Base-by-base conservation (phyloP, 2,113 vertebrate genomes). In the Alosa alosa region DNA sequence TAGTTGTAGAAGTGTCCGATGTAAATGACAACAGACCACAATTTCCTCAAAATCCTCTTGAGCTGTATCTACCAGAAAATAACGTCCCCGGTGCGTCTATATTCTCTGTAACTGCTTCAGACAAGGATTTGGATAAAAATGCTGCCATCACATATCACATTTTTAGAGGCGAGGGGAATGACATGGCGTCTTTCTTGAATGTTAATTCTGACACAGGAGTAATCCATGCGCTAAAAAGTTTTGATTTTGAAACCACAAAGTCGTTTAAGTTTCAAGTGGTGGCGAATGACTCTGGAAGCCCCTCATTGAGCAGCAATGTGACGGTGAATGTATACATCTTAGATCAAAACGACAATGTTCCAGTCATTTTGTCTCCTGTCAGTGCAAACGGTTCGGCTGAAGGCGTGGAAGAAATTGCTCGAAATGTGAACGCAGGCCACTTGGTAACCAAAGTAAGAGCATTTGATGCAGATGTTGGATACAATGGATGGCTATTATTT, bases 321-420 rank as follows among this genome's bases (percentile, higher is more conserved):
- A 81, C 72, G 22, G 44, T 81, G 17, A 78, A 85, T n/a, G 47
- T 81, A 5, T 85, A 52, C 46, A 81, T 85, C 41, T 44, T 81
- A n/a, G 72, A 81, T 50, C 68, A 85, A 15, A 81, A 81, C 68
- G 84, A 81, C 75, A 81, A 85, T 9, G 90, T 92, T 15, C 95
- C 95, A 0, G 75, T 92, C 68, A 93, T 96, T 88, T 89, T 95
- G 60, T 94, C 94, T 85, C 95, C 94, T 4, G 84, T 45, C 60
- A 87, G 88, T 85, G 90, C 87, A 87, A 95, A 95, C 0, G 94
- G 93, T 0, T 15, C 86, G 22, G 89, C 41, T 47, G 81, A 82
- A 45, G n/a, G 20, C 25, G 52, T 82, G 50, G 72, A 78, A 36
- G 72, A 82, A 50, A 46, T 84, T 83, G 36, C 87, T 44, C 78